A percentile compares a stretch with the other conserved stretches of the same genome.
Evolutionary conservation across 2,888 invertebrate species (phyloP).

Genomic region (Cheilosia variabilis): DNA sequence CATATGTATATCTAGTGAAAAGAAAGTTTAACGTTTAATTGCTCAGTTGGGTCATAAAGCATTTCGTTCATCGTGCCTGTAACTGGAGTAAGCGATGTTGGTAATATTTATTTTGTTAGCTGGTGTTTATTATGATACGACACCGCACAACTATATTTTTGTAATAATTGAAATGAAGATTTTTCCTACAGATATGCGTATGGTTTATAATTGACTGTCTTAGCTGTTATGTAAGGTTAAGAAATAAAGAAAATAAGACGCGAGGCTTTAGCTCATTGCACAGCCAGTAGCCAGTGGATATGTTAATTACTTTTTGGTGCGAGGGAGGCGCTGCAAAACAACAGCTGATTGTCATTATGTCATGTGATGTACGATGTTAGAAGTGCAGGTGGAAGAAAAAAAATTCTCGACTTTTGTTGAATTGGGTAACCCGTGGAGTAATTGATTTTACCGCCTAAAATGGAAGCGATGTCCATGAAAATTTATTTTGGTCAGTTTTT

Average conservation of each 20-base stretch:
- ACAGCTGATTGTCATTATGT: constrained; percentile 6
- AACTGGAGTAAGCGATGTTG: constrained; percentile 15
- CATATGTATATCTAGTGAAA: constrained; percentile 58
- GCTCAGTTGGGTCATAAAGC: constrained; percentile 60
- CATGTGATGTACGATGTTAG: background rate
- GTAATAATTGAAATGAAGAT: constrained; percentile 29
- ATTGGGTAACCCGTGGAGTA: too few relatives aligned
- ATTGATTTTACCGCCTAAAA: too few relatives aligned
- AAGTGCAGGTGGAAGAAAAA: too few relatives aligned
- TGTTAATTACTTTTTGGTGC: constrained; percentile 2
- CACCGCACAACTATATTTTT: constrained; percentile 22
- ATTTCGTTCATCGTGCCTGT: constrained; percentile 20
- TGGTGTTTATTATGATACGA: constrained; percentile 13
- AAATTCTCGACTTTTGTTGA: too few relatives aligned
- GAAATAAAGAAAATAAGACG: background rate
- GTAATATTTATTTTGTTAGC: constrained; percentile 1
- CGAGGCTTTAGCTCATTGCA: constrained; percentile 6
- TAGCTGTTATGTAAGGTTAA: constrained; percentile 30
- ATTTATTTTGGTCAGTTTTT: too few relatives aligned
- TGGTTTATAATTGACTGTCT: constrained; percentile 34
- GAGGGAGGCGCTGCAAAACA: constrained; percentile 11
- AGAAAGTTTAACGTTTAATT: constrained; percentile 68
- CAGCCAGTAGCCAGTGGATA: constrained; percentile 9
- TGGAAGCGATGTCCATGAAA: too few relatives aligned
- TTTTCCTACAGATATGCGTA: constrained; percentile 3